Evolutionary conservation across 2,113 vertebrate genomes (phyloP).

Genomic region (Felis catus): DNA sequence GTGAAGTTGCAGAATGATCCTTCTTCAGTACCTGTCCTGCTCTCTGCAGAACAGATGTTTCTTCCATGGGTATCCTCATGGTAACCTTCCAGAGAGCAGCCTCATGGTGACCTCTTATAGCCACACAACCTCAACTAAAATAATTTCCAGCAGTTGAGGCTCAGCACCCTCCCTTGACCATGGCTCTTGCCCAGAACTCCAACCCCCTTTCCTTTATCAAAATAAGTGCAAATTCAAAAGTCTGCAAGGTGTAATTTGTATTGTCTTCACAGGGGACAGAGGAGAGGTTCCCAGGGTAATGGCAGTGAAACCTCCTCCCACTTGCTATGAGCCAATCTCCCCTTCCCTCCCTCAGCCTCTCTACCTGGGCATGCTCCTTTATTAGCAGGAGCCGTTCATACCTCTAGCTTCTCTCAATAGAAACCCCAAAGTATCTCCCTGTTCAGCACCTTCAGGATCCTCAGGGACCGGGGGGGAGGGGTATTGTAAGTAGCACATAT

Average conservation of each 20-base stretch:
- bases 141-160: neutral
- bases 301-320: neutral
- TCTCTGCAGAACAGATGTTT: neutral
- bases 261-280: neutral
- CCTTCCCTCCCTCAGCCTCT: neutral
- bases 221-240: neutral
- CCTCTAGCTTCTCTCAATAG: neutral
- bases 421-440: neutral
- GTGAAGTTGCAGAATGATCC: neutral
- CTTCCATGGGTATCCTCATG: neutral
- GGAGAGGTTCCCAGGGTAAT: neutral
- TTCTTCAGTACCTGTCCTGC: neutral
- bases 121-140: neutral
- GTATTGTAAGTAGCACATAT: neutral
- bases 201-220: neutral
- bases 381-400: neutral
- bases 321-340: neutral
- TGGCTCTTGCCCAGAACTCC: neutral
- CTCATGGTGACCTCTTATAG: neutral
- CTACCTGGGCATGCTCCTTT: neutral
- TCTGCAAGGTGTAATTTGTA: neutral
- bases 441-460: neutral
- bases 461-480: neutral
- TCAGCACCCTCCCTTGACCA: neutral
- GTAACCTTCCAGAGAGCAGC: neutral